These are phyloP conservation scores for Liolophura sinensis DNA, from an alignment of 1,140 invertebrate genomes.

Conservation along the genomic window DNA sequence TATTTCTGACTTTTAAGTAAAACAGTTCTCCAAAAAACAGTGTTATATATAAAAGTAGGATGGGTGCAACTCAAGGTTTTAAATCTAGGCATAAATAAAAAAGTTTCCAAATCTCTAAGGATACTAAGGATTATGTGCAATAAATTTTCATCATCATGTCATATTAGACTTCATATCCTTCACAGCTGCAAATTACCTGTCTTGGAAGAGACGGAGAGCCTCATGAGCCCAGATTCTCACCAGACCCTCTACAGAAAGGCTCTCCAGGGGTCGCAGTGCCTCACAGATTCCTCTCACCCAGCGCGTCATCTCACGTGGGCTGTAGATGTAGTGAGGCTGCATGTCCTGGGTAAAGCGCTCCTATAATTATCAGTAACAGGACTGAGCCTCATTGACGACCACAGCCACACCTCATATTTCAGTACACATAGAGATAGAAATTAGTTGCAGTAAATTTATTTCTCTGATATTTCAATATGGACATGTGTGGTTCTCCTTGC, in stretches of 20 bases:
- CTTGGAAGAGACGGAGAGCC: constrained; percentile 95
- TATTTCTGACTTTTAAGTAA: too few species aligned
- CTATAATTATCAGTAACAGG: constrained; percentile 38
- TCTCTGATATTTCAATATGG: too few species aligned
- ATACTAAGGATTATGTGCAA: neutral
- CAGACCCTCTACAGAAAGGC: constrained; percentile 87
- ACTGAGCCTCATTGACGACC: neutral
- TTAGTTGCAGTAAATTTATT: too few species aligned
- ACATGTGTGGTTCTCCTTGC: too few species aligned
- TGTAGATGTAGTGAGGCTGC: constrained; percentile 99
- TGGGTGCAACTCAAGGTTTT: too few species aligned
- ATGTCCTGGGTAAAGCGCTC: constrained; percentile 99
- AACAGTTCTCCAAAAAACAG: too few species aligned
- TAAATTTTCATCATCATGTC: neutral
- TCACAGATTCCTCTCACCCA: constrained; percentile 99
- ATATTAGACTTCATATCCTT: neutral
- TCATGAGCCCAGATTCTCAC: constrained; percentile 99
- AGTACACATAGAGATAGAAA: neutral
- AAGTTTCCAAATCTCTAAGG: neutral
- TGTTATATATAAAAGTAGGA: too few species aligned
- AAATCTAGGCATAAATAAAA: too few species aligned
- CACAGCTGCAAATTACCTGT: constrained; percentile 55
- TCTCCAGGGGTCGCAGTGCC: constrained; percentile 91
- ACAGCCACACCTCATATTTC: neutral
- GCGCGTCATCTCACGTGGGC: constrained; percentile 98